A percentile compares a stretch with the other conserved stretches of the same genome.
Evolutionary conservation across 2,113 vertebrate genomes (phyloP).

Genomic region (Orthonyx spaldingii): DNA sequence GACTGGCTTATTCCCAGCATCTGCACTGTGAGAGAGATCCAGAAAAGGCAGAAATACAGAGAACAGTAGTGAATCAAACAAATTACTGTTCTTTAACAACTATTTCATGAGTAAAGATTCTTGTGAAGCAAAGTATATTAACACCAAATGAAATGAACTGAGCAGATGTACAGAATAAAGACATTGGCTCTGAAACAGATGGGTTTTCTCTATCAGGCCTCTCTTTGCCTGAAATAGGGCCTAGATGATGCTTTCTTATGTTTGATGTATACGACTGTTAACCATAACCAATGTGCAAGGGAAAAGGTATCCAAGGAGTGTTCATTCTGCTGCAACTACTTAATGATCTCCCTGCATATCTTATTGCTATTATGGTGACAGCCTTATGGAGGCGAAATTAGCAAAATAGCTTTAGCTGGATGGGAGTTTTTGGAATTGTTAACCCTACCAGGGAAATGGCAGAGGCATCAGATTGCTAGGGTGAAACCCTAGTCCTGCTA

Average conservation of each 20-base stretch:
- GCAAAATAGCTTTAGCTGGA: neutral
- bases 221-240: neutral
- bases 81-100: neutral
- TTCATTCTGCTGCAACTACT: neutral
- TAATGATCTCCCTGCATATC: neutral
- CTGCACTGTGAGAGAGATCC: neutral
- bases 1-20: neutral
- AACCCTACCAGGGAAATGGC: neutral
- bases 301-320: neutral
- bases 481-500: neutral
- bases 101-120: neutral
- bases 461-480: neutral
- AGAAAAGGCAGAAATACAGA: neutral
- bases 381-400: neutral
- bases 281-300: neutral
- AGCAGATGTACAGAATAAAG: neutral
- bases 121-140: neutral
- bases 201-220: neutral
- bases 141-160: neutral
- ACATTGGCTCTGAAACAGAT: neutral
- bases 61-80: neutral
- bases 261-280: neutral
- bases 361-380: neutral
- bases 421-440: neutral
- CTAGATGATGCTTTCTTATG: neutral